Conservation (phyloP, 2,888 invertebrate species). For the Drosophila subquinaria region DNA sequence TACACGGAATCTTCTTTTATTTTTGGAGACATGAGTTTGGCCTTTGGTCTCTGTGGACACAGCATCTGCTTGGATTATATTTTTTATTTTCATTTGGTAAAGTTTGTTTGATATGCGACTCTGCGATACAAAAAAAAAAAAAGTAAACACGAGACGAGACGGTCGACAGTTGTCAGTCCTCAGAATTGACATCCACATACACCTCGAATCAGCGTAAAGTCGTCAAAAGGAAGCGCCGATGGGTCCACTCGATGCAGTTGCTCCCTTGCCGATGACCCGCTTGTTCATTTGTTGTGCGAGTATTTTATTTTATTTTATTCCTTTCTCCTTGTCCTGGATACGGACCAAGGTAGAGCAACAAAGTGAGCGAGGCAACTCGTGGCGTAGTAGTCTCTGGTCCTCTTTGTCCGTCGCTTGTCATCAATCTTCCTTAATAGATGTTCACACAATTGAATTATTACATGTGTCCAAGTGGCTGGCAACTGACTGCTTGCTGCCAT, state of each 20-base stretch:
- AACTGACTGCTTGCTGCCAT: constrained; percentile 60
- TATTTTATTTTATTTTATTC: constrained; percentile 9
- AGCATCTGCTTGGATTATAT: constrained; percentile 40
- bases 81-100: constrained; percentile 52
- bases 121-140: constrained; percentile 37
- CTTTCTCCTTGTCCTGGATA: constrained; percentile 1
- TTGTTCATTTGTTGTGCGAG: constrained; percentile 61
- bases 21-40: constrained; percentile 3
- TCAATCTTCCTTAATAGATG: constrained; percentile 84
- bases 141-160: constrained; percentile 22
- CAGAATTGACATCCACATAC: constrained; percentile 19
- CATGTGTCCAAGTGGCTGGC: constrained; percentile 80
- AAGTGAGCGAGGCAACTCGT: constrained; percentile 23
- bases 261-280: constrained; percentile 30
- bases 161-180: constrained; percentile 7
- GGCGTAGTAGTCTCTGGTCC: constrained; percentile 24
- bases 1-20: constrained; percentile 3
- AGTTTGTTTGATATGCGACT: constrained; percentile 64
- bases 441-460: constrained; percentile 84
- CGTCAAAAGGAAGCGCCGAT: constrained; percentile 48
- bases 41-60: constrained; percentile 3
- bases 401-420: constrained; percentile 64
- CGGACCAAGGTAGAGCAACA: constrained; percentile 3
- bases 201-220: constrained; percentile 20
- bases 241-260: constrained; percentile 47